Evolutionary conservation across 2,888 invertebrate genomes (phyloP), one percentile per base, ranked within the genome.

Genomic region (Ischnus inquisitorius): DNA sequence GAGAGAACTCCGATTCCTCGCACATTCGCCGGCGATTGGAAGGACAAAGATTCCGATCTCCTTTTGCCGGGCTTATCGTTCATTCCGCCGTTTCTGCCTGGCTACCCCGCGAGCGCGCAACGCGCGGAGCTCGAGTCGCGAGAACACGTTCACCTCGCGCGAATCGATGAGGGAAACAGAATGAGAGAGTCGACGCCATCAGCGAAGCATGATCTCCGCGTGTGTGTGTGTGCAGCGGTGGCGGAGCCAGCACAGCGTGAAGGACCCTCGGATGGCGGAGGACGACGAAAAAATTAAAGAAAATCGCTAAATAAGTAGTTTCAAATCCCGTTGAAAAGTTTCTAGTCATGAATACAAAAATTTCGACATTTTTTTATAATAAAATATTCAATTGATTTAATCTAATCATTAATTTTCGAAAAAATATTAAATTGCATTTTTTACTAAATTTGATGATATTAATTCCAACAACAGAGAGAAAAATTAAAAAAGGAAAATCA

Each of bases 131-230:
- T 22, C 54, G 16, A 22, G 60, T 28, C 65, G 57, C 57, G 64
- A 64, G 25, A 79, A 83, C 79, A 51, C 79, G 83, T 83, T 83
- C 46, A 79, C 83, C 83, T 83, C 54, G 54, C 54, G 54, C 41
- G 69, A 67, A 79, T 83, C 71, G 60, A 67, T 67, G 67, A 71
- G 76, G 43, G 19, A 57, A 72, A 71, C 64, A 22, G 69, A 68
- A 48, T 51, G 51, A 84, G 25, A 48, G 39, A 64, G 68, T 62
- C 72, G 43, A n/a, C 19, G 54, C 16, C 51, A 46, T 41, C 48
- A 67, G n/a, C 22, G 71, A 83, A 67, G 19, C 68, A 78, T 78
- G 74, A 74, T 62, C 43, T 48, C 57, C 57, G 41, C 67, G 22
- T 51, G 48, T 39, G 68, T n/a, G n/a, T n/a, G n/a, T n/a, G n/a